These are phyloP conservation scores for Pelmatolapia mariae DNA, from an alignment of 2,113 vertebrate species.

Conservation along the genomic window DNA sequence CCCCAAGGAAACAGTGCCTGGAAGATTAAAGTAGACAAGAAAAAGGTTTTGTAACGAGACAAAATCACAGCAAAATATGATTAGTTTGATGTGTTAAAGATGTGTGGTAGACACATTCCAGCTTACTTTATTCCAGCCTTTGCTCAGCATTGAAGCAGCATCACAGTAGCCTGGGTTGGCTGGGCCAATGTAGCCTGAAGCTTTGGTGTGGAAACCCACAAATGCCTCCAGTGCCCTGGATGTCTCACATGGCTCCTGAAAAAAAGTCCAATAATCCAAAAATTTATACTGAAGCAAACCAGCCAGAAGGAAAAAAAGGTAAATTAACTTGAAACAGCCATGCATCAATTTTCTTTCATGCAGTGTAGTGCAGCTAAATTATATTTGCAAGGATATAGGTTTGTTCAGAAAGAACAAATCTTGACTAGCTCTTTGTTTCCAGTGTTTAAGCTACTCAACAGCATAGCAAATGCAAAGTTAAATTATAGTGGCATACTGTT, in stretches of 20 bases:
- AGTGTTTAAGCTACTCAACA: not conserved
- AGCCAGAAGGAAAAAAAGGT: not conserved
- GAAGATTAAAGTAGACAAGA: not conserved
- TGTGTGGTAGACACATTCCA: not conserved
- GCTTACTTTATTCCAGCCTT: constrained; percentile 75
- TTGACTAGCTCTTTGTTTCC: not conserved
- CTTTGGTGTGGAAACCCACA: constrained; percentile 63
- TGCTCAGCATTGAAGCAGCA: constrained; percentile 73
- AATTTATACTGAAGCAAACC: not conserved
- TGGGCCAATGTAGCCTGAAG: constrained; percentile 72
- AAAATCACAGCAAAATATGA: not conserved
- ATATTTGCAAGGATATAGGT: not conserved
- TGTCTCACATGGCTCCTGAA: constrained; percentile 75
- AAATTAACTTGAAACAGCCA: not conserved
- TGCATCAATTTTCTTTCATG: not conserved
- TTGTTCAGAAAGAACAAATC: not conserved
- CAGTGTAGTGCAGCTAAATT: not conserved
- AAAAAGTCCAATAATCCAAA: not conserved
- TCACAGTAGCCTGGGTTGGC: constrained; percentile 77
- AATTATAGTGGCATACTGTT: not conserved
- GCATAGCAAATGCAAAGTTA: not conserved
- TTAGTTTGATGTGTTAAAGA: not conserved
- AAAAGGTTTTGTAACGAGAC: not conserved
- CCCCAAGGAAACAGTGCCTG: constrained; percentile 75
- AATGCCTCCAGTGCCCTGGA: constrained; percentile 69